Base-by-base conservation (phyloP, 1,140 invertebrate genomes). In the Pectinophora gossypiella region DNA sequence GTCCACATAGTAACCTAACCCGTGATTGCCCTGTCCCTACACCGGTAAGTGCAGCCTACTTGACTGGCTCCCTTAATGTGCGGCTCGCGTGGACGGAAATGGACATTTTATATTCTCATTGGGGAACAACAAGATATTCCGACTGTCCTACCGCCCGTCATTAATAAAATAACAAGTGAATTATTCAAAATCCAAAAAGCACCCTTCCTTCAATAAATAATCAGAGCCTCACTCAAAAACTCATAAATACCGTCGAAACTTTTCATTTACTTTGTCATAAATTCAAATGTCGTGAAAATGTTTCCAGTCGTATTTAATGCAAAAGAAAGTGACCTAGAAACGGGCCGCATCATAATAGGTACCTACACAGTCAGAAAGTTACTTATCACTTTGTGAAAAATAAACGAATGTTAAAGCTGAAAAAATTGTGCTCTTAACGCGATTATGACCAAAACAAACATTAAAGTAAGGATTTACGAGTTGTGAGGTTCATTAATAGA, bases 131-230 rank as follows among this genome's bases (percentile, higher is more conserved):
- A 58, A 57, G 59, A 60, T 59, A 66, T 63, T 76, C 73, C 68
- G 71, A 79, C 57, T 72, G 73, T 72, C 67, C 64, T 50, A 51
- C 50, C 54, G 55, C 22, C 51, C 50, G 55, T 74, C 68, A 78
- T 84, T 81, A 80, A 72, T 76, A 66, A 74, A 76, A 67, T 68
- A 78, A 72, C 61, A 64, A 64, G 61, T 79, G 61, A 77, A 75
- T 76, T 72, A 76, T 75, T 75, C 56, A 69, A 64, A 65, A 62
- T 66, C 53, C 15, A 20, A 56, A 60, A 44, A 45, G 19, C n/a
- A 50, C 36, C 49, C 20, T 45, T 50, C 38, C 50, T 52, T 52
- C 10, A 52, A 52, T 52, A 52, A 52, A 44, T 52, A 52, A 52
- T 45, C 27, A 19, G 23, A 15, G 27, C 27, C 9, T 32, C 27